Conservation (phyloP, 2,888 invertebrate genomes). For the Leistus spinibarbis region DNA sequence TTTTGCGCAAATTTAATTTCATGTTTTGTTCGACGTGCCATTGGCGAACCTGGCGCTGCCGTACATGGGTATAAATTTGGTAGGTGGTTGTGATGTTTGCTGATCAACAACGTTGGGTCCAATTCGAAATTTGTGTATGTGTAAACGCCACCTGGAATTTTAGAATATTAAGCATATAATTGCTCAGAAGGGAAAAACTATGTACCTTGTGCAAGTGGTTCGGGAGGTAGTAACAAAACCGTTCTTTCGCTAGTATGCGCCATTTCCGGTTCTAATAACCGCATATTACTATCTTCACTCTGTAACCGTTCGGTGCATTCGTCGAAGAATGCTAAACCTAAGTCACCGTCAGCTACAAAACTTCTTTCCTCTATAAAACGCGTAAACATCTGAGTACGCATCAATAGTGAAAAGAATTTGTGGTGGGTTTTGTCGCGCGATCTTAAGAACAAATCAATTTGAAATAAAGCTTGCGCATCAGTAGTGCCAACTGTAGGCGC, state of each 20-base stretch:
- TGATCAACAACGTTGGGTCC: constrained; percentile 64
- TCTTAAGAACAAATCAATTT: constrained; percentile 86
- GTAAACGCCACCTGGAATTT: constrained; percentile 58
- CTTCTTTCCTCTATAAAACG: constrained; percentile 98
- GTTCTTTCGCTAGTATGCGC: constrained; percentile 86
- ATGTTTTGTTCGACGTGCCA: constrained; percentile 92
- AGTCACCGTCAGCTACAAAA: constrained; percentile 97
- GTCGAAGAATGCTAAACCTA: constrained; percentile 94
- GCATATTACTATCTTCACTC: constrained; percentile 62
- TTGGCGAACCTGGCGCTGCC: constrained; percentile 80
- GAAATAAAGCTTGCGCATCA: constrained; percentile 93
- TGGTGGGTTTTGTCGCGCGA: constrained; percentile 88
- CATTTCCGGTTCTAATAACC: constrained; percentile 81
- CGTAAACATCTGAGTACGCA: constrained; percentile 97
- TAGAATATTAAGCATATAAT: too few species aligned
- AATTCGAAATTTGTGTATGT: constrained; percentile 68
- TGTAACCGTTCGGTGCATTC: constrained; percentile 88
- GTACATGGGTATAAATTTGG: constrained; percentile 52
- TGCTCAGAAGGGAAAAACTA: background rate
- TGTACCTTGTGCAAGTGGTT: constrained; percentile 62
- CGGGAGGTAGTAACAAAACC: constrained; percentile 94
- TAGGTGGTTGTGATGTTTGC: constrained; percentile 52
- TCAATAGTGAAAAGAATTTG: constrained; percentile 86
- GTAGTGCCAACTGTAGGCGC: constrained; percentile 94
- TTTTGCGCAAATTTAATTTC: constrained; percentile 93